phyloP scores from a whole-genome alignment of 2,113 vertebrate species.

The Montifringilla adamsi region DNA sequence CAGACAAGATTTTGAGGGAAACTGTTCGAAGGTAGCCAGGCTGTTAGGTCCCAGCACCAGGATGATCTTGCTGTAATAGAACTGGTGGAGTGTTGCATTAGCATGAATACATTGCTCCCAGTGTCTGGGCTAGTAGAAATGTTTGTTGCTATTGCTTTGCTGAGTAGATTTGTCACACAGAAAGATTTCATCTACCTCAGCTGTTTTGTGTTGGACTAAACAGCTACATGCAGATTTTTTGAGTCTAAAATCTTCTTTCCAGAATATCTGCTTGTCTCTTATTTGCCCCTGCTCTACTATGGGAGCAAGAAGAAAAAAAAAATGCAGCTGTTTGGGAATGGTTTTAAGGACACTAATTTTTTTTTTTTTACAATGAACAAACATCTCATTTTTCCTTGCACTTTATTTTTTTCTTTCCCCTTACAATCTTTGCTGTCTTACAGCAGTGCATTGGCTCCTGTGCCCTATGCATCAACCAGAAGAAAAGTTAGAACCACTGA shows the following conservation, averaged over 20 bases:
- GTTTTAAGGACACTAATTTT: background rate
- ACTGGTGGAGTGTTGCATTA: background rate
- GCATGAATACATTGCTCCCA: background rate
- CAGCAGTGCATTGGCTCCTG: background rate
- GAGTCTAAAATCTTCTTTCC: background rate
- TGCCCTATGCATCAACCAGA: background rate
- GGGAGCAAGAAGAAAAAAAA: background rate
- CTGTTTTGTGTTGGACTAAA: background rate
- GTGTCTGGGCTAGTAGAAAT: background rate
- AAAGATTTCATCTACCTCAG: background rate
- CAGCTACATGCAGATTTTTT: background rate
- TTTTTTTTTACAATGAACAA: background rate
- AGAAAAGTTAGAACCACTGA: background rate
- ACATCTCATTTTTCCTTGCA: background rate
- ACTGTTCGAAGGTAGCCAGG: background rate
- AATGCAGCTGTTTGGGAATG: background rate
- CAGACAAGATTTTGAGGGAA: background rate
- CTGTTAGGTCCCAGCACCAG: background rate
- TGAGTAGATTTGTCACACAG: background rate
- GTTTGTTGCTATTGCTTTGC: background rate
- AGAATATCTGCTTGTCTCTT: background rate
- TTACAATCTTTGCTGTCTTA: background rate
- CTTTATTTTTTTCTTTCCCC: background rate
- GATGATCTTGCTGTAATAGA: background rate
- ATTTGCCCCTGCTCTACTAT: accelerated